Conservation (phyloP, 2,113 vertebrate genomes). For the Gavialis gangeticus region DNA sequence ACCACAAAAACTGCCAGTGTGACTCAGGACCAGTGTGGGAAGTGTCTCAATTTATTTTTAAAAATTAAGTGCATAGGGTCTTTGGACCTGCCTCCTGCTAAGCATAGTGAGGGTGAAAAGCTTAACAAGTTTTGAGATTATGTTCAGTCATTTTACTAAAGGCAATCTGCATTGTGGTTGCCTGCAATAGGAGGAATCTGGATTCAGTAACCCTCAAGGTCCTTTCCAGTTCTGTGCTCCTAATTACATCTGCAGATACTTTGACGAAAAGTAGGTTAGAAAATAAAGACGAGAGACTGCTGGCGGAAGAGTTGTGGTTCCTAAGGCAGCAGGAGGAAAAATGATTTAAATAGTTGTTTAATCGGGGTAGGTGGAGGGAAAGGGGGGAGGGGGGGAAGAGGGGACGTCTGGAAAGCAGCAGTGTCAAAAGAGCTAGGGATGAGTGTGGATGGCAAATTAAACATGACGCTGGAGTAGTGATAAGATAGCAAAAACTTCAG, state of each 20-base stretch:
- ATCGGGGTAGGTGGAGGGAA: too few species aligned
- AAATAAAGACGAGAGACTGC: neutral
- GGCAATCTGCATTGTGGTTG: too few species aligned
- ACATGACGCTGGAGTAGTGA: fast-evolving
- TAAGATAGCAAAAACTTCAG: neutral
- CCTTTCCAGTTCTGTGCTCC: too few species aligned
- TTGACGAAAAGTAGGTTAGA: neutral
- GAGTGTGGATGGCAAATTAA: neutral
- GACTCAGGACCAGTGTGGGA: neutral
- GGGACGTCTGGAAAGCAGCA: neutral
- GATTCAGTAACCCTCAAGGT: too few species aligned
- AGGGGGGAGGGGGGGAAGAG: fast-evolving
- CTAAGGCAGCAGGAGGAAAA: neutral
- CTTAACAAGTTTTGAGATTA: neutral
- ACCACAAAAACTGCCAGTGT: neutral
- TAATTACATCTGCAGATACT: neutral
- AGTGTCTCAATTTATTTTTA: too few species aligned
- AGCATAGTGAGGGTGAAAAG: too few species aligned
- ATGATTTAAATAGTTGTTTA: neutral
- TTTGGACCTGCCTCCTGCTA: too few species aligned
- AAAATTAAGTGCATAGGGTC: too few species aligned
- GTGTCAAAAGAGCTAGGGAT: neutral
- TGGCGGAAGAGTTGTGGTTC: neutral
- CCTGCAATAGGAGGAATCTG: too few species aligned
- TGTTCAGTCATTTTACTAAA: too few species aligned